These are phyloP conservation scores for Hystrix cristata DNA, from an alignment of 2,113 vertebrate genomes.

Conservation along the genomic window DNA sequence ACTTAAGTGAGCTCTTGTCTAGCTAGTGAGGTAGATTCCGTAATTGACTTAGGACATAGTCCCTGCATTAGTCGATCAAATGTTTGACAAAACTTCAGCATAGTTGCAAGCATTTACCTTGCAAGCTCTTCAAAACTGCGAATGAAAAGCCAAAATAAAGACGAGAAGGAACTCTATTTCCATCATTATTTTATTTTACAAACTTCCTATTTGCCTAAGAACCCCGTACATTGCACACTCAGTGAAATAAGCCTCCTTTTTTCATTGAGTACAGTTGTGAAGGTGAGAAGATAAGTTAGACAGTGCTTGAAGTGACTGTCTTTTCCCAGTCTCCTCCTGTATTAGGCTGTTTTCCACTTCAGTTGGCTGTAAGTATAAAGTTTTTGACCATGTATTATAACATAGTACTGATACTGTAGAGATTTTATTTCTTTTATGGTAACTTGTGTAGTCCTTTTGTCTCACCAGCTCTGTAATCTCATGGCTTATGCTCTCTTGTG, in stretches of 20 bases:
- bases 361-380: background rate
- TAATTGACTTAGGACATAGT: background rate
- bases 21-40: background rate
- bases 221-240: background rate
- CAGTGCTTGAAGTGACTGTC: background rate
- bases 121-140: background rate
- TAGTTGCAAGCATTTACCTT: background rate
- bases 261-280: background rate
- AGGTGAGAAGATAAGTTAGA: background rate
- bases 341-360: background rate
- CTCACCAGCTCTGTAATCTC: constrained; percentile 51
- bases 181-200: background rate
- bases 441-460: constrained; percentile 28
- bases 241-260: background rate
- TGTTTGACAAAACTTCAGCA: background rate
- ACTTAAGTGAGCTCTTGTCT: background rate
- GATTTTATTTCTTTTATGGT: constrained; percentile 57
- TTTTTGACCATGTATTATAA: constrained; percentile 46
- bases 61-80: background rate
- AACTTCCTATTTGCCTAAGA: background rate
- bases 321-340: background rate
- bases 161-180: background rate
- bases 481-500: constrained; percentile 12
- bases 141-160: background rate
- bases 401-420: background rate